These are phyloP conservation scores for Halocaridina rubra DNA, from an alignment of 2,888 invertebrate genomes.

Conservation along the genomic window DNA sequence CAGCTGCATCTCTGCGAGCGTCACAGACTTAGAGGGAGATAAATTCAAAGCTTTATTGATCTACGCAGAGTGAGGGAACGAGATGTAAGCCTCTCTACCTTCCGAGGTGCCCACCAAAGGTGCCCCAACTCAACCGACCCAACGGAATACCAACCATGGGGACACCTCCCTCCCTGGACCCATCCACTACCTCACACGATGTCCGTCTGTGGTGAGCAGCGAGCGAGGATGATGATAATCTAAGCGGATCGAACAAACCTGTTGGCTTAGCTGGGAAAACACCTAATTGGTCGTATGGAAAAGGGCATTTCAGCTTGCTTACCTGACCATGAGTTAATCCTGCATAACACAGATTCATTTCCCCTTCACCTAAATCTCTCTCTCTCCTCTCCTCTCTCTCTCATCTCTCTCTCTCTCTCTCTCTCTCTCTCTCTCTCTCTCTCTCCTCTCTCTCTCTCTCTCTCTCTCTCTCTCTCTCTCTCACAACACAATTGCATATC, in stretches of 20 bases:
- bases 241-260: constrained; percentile 21
- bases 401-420: not conserved
- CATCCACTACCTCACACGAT: not conserved
- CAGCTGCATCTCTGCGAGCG: no score
- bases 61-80: not conserved
- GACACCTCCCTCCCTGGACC: not conserved
- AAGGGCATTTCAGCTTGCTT: not conserved
- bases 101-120: no score
- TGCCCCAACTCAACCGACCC: no score
- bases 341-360: not conserved
- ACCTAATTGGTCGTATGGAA: constrained; percentile 32
- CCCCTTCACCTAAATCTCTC: not conserved
- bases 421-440: not conserved
- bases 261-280: constrained; percentile 41
- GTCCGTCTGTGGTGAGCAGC: no score
- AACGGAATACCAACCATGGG: no score
- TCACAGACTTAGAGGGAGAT: no score
- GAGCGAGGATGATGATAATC: not conserved
- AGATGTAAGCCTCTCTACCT: no score
- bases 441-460: not conserved
- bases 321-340: constrained; percentile 34
- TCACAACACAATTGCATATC: not conserved
- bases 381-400: no score
- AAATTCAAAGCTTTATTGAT: no score
- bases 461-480: not conserved